Percentiles rank a stretch among this genome's conserved stretches.
Evolutionary conservation across 2,797 vertebrate genomes (phyloP).

Genomic region (Sebastes kiyomatsui): DNA sequence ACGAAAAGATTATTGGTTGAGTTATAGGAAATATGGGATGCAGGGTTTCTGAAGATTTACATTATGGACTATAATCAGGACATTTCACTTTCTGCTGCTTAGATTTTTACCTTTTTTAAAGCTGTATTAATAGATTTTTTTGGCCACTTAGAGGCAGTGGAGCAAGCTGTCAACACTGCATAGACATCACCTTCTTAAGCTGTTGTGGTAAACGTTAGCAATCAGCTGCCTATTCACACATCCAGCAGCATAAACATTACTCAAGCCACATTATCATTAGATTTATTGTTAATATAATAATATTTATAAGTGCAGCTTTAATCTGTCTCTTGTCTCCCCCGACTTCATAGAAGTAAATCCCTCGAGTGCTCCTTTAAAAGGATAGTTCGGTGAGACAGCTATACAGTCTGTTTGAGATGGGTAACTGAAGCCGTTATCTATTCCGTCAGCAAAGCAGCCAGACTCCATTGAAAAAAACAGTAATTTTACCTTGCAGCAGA

Average conservation of each 20-base stretch:
- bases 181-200: too few relatives aligned
- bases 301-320: neutral
- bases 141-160: neutral
- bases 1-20: neutral
- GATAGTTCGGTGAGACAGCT: too few relatives aligned
- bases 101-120: neutral
- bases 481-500: too few relatives aligned
- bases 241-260: neutral
- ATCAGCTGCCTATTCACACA: neutral
- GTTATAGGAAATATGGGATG: neutral
- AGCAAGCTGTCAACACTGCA: neutral
- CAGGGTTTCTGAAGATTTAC: neutral
- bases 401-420: too few relatives aligned
- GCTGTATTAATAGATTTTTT: neutral
- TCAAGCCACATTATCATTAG: neutral
- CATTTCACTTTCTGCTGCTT: neutral
- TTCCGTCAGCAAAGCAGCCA: too few relatives aligned
- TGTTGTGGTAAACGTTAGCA: too few relatives aligned
- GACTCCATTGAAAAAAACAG: too few relatives aligned
- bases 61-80: neutral
- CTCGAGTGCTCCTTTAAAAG: too few relatives aligned
- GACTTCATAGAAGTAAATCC: neutral
- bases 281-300: neutral
- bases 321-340: neutral
- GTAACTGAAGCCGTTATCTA: too few relatives aligned